phyloP scores from a whole-genome alignment of 2,113 vertebrate species.

The Coturnix japonica region DNA sequence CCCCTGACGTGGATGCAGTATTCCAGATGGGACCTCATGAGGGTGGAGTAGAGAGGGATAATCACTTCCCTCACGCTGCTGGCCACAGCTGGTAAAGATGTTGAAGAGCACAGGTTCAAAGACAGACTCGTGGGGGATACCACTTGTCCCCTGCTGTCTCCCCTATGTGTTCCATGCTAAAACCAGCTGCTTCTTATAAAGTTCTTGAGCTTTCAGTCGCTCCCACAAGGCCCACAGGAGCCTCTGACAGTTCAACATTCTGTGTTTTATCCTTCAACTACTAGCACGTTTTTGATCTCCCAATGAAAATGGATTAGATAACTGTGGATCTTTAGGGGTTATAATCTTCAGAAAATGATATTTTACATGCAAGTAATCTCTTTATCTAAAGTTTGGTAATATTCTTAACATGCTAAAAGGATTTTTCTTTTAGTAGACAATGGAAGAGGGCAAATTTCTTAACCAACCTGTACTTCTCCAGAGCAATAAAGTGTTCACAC shows the following conservation, averaged over 20 bases:
- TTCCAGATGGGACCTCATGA: no score
- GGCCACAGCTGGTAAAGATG: not conserved
- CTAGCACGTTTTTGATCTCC: constrained; percentile 42
- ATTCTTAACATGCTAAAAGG: constrained; percentile 32
- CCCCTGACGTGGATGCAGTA: no score
- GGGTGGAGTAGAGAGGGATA: no score
- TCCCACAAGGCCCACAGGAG: constrained; percentile 9
- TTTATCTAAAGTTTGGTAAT: constrained; percentile 48
- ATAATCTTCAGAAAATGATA: constrained; percentile 52
- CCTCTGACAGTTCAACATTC: not conserved
- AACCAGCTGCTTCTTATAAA: not conserved
- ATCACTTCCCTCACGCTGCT: not conserved
- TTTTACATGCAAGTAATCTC: constrained; percentile 48
- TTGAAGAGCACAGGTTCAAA: not conserved
- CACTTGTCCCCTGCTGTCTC: not conserved
- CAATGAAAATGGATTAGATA: constrained; percentile 48
- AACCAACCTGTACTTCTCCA: not conserved
- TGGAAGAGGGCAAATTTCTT: not conserved
- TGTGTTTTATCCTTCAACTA: constrained; percentile 30
- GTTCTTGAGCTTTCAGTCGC: not conserved
- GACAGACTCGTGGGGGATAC: not conserved
- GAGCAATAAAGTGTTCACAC: not conserved
- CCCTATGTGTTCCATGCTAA: not conserved
- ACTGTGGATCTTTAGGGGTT: constrained; percentile 48
- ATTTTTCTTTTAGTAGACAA: constrained; percentile 15